These are phyloP conservation scores for Geotrupes spiniger DNA, from an alignment of 2,888 invertebrate species.

Conservation along the genomic window DNA sequence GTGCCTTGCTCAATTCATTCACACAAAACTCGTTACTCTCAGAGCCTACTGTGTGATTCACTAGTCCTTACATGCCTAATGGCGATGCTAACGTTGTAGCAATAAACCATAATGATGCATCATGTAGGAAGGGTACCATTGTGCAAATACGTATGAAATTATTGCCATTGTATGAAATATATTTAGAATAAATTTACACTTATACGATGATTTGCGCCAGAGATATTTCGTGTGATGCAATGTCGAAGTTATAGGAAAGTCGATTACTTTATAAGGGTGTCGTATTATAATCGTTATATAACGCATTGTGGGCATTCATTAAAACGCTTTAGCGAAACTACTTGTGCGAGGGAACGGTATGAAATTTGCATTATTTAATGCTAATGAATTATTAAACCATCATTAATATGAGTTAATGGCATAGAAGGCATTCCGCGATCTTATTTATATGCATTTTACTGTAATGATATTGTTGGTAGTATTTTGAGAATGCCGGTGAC, in stretches of 20 bases:
- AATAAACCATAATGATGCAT: constrained; percentile 11
- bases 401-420: too few species aligned
- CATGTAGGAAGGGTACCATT: constrained; percentile 13
- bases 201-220: constrained; percentile 8
- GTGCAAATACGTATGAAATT: constrained; percentile 14
- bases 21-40: constrained; percentile 4
- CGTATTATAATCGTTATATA: constrained; percentile 8
- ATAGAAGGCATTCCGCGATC: too few species aligned
- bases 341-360: background rate
- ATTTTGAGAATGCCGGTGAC: too few species aligned
- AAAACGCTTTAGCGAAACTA: background rate
- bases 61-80: constrained; percentile 3
- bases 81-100: constrained; percentile 1
- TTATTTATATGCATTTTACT: too few species aligned
- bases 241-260: background rate
- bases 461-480: too few species aligned
- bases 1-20: constrained; percentile 5
- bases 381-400: too few species aligned
- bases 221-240: constrained; percentile 6
- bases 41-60: constrained; percentile 12
- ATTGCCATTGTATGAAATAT: constrained; percentile 15
- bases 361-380: constrained; percentile 4
- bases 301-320: constrained; percentile 9
- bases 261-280: constrained; percentile 4
- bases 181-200: constrained; percentile 15